Evolutionary conservation across 2,113 vertebrate genomes (phyloP), one percentile per base, ranked within the genome.

Genomic region (Benitochromis conjunctus): DNA sequence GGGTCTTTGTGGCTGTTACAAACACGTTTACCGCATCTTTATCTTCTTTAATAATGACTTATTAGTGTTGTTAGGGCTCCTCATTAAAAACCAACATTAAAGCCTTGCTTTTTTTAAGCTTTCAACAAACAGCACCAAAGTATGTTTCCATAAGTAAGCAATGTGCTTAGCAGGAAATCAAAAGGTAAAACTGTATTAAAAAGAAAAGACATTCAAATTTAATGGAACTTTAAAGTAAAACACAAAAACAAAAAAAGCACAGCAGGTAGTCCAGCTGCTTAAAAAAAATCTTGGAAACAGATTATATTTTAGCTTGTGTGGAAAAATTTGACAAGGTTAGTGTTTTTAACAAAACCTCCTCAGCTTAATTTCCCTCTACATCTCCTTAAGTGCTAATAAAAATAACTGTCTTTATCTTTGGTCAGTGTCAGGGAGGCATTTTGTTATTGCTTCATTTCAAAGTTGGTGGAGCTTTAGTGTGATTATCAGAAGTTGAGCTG

Each of bases 341-440:
- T 62, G 36, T 58, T 80, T 69, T 46, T 51, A 55, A 82, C 80
- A 78, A 85, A 80, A 87, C 66, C 4, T 19, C 26, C 26, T 85
- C 62, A 11, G 51, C 29, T 79, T 88, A 83, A 88, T 91, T 83
- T 85, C 76, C 74, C 71, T 86, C 84, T 41, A 34, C 51, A 58
- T 85, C 64, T 66, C 13, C 64, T 38, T 88, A 81, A 86, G 86
- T 85, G 76, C 66, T 71, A 81, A 86, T 90, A 82, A 80, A 86
- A 93, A 90, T 54, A 86, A 54, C 18, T 8, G 46, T 48, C 82
- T 83, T 87, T 79, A 64, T 90, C 80, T 85, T 3, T 57, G 82
- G 85, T 82, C 84, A 84, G 80, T 86, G 89, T 87, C 80, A 84
- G 60, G 21, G 51, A 81, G 60, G 14, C 21, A 16, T 51, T 83